Conservation (phyloP, 2,888 invertebrate species). For the Thelaira solivaga region DNA sequence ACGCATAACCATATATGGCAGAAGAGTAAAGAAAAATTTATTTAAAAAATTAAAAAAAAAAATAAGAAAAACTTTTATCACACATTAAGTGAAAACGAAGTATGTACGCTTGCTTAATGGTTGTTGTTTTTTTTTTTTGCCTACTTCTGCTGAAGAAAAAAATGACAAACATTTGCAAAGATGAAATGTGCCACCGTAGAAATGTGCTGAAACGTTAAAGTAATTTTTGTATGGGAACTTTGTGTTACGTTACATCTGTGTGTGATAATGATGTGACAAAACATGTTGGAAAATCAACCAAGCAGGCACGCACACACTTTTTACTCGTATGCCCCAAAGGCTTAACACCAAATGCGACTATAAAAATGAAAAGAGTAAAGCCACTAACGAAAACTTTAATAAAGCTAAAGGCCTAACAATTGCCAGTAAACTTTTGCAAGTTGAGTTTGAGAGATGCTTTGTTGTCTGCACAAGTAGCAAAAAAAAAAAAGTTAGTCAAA, state of each 20-base stretch:
- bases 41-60: neutral
- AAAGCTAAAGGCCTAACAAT: constrained; percentile 11
- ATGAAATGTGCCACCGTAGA: constrained; percentile 51
- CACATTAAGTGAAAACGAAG: constrained; percentile 37
- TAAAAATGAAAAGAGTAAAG: constrained; percentile 18
- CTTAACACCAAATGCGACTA: too few relatives aligned
- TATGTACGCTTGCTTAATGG: constrained; percentile 19
- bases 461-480: constrained; percentile 1
- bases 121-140: constrained; percentile 19
- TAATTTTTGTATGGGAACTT: constrained; percentile 30
- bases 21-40: neutral
- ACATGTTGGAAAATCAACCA: constrained; percentile 43
- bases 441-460: neutral
- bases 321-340: constrained; percentile 20
- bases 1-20: constrained; percentile 42
- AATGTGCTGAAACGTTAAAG: constrained; percentile 36
- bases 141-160: neutral
- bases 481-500: neutral
- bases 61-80: constrained; percentile 33
- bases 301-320: constrained; percentile 49
- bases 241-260: constrained; percentile 17
- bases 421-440: neutral
- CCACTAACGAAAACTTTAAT: constrained; percentile 33
- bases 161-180: constrained; percentile 34
- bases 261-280: constrained; percentile 63